Evolutionary conservation across 2,888 invertebrate species (phyloP).

Genomic region (Argyresthia goedartella): DNA sequence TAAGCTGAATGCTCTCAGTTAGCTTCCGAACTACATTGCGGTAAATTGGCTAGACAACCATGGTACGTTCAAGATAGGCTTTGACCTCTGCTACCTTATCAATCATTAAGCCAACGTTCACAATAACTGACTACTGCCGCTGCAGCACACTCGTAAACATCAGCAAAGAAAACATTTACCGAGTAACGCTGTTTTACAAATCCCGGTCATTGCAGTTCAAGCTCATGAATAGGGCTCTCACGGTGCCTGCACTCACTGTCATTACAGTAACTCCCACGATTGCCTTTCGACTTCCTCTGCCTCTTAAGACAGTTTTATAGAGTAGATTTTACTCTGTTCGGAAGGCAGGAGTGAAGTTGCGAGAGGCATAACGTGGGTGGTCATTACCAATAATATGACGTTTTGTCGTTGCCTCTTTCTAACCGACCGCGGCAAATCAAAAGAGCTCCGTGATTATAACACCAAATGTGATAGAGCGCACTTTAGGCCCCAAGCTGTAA

Average conservation of each 20-base stretch:
- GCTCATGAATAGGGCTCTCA: neutral
- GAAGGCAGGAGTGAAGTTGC: too few species aligned
- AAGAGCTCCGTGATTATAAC: neutral
- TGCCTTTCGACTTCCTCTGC: neutral
- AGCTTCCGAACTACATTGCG: too few species aligned
- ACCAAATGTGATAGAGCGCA: neutral
- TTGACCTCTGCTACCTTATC: too few species aligned
- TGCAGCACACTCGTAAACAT: too few species aligned
- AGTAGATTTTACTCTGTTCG: neutral
- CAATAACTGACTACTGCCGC: too few species aligned
- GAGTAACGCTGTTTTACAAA: too few species aligned
- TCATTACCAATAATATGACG: neutral
- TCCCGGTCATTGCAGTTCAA: neutral
- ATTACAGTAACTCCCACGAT: neutral
- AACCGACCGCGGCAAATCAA: constrained; percentile 4
- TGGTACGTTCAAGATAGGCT: too few species aligned
- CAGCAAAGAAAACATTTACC: too few species aligned
- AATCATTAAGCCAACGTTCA: too few species aligned
- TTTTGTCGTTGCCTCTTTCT: neutral
- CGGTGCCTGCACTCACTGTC: neutral
- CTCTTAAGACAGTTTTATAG: neutral
- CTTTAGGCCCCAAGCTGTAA: neutral
- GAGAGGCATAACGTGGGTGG: constrained; percentile 1
- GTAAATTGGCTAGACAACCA: too few species aligned
- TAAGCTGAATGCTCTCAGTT: too few species aligned